Evolutionary conservation across 2,888 invertebrate species (phyloP), one percentile per base, ranked within the genome.

Genomic region (Harpalus rufipes): DNA sequence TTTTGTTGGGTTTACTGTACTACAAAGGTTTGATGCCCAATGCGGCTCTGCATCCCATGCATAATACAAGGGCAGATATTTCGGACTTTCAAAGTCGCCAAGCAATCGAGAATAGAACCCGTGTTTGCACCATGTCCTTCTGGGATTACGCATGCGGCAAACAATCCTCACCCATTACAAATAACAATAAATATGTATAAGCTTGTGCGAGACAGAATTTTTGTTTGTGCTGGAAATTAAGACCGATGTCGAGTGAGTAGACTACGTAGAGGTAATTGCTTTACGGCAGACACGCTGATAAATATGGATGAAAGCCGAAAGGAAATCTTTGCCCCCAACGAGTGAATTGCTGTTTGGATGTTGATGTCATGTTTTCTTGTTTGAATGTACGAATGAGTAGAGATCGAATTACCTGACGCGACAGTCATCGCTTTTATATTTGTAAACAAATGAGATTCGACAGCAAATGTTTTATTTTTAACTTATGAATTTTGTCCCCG

Each of bases 161-260:
- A 61, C 63, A 41, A n/a, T 41, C 63, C 61, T 10, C 16, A 14
- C 25, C 79, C 79, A 81, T 81, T 81, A 81, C 81, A 81, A 81
- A 61, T 63, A 81, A 81, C 81, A 81, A 81, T 81, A 81, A 81
- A 81, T 81, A 81, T 81, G 81, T 81, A 81, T 81, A 81, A 81
- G 81, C 21, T 78, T 78, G 80, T 16, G 21, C 81, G 16, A 39
- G 39, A 18, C 63, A 41, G 81, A 14, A 81, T 81, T 81, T 81
- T 81, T 81, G 81, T 81, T 81, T 81, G 61, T 16, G 41, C 61
- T 32, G 41, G 18, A 81, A 81, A 81, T 81, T 81, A 81, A 81
- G 63, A 65, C 81, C 61, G 41, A 25, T 16, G 10, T 39, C 39
- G n/a, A 14, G 58, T 32, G n/a, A 78, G 58, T 32, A 14, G 25